These are phyloP conservation scores for Rhyacophila evoluta DNA, from an alignment of 2,888 invertebrate genomes.

Conservation along the genomic window DNA sequence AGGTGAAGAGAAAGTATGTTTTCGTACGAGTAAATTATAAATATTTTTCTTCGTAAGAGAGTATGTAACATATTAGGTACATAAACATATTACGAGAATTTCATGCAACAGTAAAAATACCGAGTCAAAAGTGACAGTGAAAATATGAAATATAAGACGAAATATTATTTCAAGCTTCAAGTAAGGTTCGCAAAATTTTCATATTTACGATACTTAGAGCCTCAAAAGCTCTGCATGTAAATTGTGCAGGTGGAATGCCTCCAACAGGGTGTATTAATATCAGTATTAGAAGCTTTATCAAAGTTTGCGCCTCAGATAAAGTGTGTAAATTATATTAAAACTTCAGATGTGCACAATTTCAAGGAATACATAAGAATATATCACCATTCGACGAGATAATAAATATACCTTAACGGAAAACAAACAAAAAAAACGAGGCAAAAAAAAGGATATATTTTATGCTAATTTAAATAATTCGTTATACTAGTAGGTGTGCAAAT, in stretches of 20 bases:
- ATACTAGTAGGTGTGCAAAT: too few species aligned
- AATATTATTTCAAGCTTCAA: neutral
- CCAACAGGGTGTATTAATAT: slow-evolving; percentile 30
- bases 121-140: neutral
- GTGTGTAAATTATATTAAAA: slow-evolving; percentile 44
- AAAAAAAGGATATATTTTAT: too few species aligned
- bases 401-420: too few species aligned
- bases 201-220: slow-evolving; percentile 9
- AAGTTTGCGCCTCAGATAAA: slow-evolving; percentile 36
- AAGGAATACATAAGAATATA: neutral
- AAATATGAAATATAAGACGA: neutral
- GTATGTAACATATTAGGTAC: too few species aligned
- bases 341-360: slow-evolving; percentile 29
- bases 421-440: too few species aligned
- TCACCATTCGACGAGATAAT: too few species aligned
- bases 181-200: neutral
- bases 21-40: too few species aligned
- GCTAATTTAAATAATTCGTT: too few species aligned
- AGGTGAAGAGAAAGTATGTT: too few species aligned
- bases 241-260: slow-evolving; percentile 8
- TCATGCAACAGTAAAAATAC: too few species aligned
- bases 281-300: slow-evolving; percentile 41
- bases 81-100: too few species aligned
- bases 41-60: too few species aligned
- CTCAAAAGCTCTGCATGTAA: slow-evolving; percentile 22